These are phyloP conservation scores for Dione vanillae DNA, from an alignment of 2,888 invertebrate species.

Conservation along the genomic window DNA sequence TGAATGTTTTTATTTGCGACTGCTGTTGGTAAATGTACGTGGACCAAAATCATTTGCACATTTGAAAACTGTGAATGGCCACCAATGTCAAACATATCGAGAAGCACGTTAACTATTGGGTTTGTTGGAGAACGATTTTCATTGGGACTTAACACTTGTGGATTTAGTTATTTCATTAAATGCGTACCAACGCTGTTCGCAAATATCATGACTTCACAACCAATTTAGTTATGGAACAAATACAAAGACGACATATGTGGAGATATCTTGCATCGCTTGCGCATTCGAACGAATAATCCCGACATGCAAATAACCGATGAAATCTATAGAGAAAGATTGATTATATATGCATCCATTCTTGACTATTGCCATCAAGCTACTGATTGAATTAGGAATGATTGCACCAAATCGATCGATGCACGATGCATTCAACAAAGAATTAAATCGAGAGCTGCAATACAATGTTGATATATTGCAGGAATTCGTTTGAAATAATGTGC, in stretches of 20 bases:
- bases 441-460: slow-evolving; percentile 45
- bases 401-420: slow-evolving; percentile 47
- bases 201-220: slow-evolving; percentile 42
- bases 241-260: slow-evolving; percentile 44
- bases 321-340: slow-evolving; percentile 49
- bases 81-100: too few species aligned
- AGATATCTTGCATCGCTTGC: slow-evolving; percentile 46
- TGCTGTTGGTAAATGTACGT: too few species aligned
- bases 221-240: slow-evolving; percentile 44
- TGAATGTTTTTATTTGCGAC: too few species aligned
- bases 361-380: slow-evolving; percentile 48
- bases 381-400: slow-evolving; percentile 48
- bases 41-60: too few species aligned
- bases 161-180: slow-evolving; percentile 19
- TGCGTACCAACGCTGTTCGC: slow-evolving; percentile 44
- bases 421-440: slow-evolving; percentile 49
- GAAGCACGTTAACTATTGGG: too few species aligned
- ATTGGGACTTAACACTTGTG: too few species aligned
- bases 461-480: slow-evolving; percentile 45
- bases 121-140: too few species aligned
- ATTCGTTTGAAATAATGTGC: slow-evolving; percentile 47
- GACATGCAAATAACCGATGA: slow-evolving; percentile 45
- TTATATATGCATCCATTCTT: slow-evolving; percentile 47
- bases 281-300: slow-evolving; percentile 38
- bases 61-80: too few species aligned